Evolutionary conservation across 2,797 vertebrate species (phyloP).

Genomic region (Martes flavigula): DNA sequence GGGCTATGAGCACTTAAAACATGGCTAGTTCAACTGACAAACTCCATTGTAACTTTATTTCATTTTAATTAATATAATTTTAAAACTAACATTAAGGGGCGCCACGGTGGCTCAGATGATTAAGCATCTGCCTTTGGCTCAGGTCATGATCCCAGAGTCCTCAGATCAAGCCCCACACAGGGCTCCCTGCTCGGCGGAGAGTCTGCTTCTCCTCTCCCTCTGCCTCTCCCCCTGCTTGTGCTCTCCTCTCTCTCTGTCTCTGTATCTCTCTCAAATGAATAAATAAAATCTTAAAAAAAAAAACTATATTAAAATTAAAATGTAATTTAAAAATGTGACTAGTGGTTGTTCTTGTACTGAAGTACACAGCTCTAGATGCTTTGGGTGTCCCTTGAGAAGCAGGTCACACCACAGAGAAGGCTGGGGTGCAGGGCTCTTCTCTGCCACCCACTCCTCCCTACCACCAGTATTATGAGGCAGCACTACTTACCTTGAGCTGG

Average conservation of each 20-base stretch:
- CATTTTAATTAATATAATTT: neutral
- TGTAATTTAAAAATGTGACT: neutral
- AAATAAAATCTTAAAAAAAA: too few relatives aligned
- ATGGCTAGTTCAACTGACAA: neutral
- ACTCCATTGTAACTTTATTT: constrained; percentile 22
- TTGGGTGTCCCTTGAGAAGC: neutral
- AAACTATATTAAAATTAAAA: neutral
- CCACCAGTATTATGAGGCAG: neutral
- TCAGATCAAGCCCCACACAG: too few relatives aligned
- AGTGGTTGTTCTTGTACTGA: neutral
- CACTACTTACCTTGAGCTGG: constrained; percentile 93
- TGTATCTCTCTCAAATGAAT: too few relatives aligned
- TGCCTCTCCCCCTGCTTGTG: too few relatives aligned
- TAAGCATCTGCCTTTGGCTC: too few relatives aligned
- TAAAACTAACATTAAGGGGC: too few relatives aligned
- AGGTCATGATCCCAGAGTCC: too few relatives aligned
- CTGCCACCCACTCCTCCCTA: neutral
- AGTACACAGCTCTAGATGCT: neutral
- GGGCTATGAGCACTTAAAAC: neutral
- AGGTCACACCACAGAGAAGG: neutral
- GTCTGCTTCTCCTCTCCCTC: too few relatives aligned
- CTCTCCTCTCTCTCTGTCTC: too few relatives aligned
- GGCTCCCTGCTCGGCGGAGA: too few relatives aligned
- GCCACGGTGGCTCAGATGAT: too few relatives aligned
- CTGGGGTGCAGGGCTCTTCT: neutral